phyloP scores from a whole-genome alignment of 2,888 invertebrate species.

The Papilio demoleus region DNA sequence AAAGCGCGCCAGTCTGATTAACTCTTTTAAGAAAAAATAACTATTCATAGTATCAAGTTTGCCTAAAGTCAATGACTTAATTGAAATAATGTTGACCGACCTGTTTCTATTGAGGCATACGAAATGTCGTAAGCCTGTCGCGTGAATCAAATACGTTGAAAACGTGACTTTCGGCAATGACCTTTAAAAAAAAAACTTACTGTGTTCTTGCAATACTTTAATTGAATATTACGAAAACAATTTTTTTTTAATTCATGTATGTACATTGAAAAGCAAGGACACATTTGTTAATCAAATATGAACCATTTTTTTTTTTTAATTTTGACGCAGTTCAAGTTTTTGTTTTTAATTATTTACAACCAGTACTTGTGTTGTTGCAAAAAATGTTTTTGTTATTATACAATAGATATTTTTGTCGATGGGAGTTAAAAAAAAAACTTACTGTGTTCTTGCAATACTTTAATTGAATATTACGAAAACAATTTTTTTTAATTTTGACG shows the following conservation, averaged over 20 bases:
- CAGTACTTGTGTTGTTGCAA: slow-evolving; percentile 1
- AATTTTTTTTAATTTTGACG: too few species aligned
- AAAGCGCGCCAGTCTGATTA: too few species aligned
- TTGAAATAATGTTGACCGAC: neutral
- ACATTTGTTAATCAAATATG: slow-evolving; percentile 20
- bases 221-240: slow-evolving; percentile 29
- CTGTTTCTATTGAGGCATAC: neutral
- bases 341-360: slow-evolving; percentile 12
- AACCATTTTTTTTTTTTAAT: neutral
- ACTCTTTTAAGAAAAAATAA: neutral
- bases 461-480: too few species aligned
- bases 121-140: slow-evolving; percentile 1
- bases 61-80: neutral
- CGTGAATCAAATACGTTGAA: slow-evolving; percentile 3
- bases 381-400: too few species aligned
- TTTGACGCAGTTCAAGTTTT: neutral
- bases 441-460: too few species aligned
- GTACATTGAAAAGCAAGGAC: slow-evolving; percentile 27
- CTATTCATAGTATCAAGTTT: neutral
- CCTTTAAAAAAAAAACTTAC: slow-evolving; percentile 11
- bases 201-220: slow-evolving; percentile 8
- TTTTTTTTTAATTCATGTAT: slow-evolving; percentile 17
- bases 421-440: too few species aligned
- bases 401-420: too few species aligned
- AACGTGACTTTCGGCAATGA: slow-evolving; percentile 20